Evolutionary conservation across 2,113 vertebrate species (phyloP), one percentile per base, ranked within the genome.

Genomic region (Aptenodytes forsteri): DNA sequence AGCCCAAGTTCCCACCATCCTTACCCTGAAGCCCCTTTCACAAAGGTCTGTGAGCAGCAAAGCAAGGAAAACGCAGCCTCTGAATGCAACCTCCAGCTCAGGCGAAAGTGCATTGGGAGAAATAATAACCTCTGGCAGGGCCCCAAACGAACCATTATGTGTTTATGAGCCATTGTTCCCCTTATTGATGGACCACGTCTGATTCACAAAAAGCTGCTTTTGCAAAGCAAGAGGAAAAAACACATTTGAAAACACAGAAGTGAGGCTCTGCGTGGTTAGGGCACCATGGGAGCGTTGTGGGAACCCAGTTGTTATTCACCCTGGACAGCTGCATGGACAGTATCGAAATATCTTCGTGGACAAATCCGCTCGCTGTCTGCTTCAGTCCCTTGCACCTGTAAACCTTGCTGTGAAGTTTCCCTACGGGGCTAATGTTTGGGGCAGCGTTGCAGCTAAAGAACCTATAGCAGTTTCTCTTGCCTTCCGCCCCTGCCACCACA

Each of bases 191-290:
- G 69, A 55, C n/a, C 38, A 66, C 29, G 19, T 93, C 54, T 50
- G 62, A 95, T 91, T 90, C 92, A 96, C 54, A 90, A 95, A 84
- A 87, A 91, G 11, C n/a, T 94, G 30, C 10, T 88, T 95, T 80
- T 61, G 34, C 3, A 7, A 87, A 10, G 36, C 14, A 75, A 80
- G 66, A 83, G 66, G 38, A 15, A 93, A 82, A 93, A 93, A 52
- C 34, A 83, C 16, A 13, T 72, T 61, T 69, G 49, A 42, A 90
- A 93, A 59, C 23, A 38, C 19, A 65, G 71, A 75, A 72, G 6
- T 1, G 2, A 90, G 64, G 46, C 19, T 8, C n/a, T 38, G 15
- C 0, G 0, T 30, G 38, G 32, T 30, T 18, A 58, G 16, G 9
- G 36, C n/a, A 61, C 19, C 34, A 72, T 2, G 7, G 47, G 32